A percentile compares a stretch with the other conserved stretches of the same genome.
Evolutionary conservation across 2,888 invertebrate species (phyloP).

Genomic region (Ectobius pallidus): DNA sequence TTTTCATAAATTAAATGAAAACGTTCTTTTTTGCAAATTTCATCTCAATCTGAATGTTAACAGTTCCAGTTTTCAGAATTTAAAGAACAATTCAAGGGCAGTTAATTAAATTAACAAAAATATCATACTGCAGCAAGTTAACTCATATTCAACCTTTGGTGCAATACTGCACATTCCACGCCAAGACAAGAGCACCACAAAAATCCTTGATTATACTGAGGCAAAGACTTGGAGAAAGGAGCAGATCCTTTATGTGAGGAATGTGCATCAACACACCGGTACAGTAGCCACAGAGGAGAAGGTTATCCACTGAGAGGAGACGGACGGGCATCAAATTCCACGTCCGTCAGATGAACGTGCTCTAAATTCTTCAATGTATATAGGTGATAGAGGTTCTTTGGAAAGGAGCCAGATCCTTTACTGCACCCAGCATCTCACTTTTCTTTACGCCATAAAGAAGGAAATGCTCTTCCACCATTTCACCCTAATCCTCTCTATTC

Average conservation of each 20-base stretch:
- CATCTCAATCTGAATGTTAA: too few relatives aligned
- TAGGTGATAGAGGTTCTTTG: not conserved
- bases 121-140: too few relatives aligned
- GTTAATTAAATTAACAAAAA: too few relatives aligned
- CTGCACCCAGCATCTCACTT: not conserved
- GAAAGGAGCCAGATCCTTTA: not conserved
- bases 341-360: not conserved
- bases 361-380: conserved; percentile 9
- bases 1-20: too few relatives aligned
- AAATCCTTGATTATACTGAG: not conserved
- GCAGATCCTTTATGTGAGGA: not conserved
- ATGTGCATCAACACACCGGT: not conserved
- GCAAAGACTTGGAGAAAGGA: not conserved
- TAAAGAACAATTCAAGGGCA: too few relatives aligned
- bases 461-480: not conserved
- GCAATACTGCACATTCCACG: too few relatives aligned
- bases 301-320: not conserved
- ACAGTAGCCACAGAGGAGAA: not conserved
- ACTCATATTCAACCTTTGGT: too few relatives aligned
- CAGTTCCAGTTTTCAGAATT: too few relatives aligned
- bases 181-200: too few relatives aligned
- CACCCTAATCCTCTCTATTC: not conserved
- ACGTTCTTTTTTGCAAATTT: too few relatives aligned
- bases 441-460: not conserved
- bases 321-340: not conserved